Evolutionary conservation across 2,888 invertebrate genomes (phyloP).

Genomic region (Rhagonycha lutea): DNA sequence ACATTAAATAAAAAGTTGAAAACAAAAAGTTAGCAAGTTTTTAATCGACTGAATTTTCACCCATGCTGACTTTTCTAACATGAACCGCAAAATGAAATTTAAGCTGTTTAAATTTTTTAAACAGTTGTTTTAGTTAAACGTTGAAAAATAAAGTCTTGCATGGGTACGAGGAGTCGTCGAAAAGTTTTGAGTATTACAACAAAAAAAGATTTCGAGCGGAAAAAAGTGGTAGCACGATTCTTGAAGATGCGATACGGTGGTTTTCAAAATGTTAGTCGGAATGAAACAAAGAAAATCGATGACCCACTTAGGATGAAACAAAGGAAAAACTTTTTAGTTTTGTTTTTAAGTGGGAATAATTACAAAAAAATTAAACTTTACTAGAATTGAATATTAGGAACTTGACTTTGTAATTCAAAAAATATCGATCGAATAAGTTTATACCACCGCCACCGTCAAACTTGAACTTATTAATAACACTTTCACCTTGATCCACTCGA

Average conservation of each 20-base stretch:
- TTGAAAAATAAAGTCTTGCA: neutral
- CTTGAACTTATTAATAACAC: too few relatives aligned
- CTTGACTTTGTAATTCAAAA: too few relatives aligned
- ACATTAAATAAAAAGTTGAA: conserved; percentile 3
- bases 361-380: too few relatives aligned
- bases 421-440: too few relatives aligned
- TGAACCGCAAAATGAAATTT: neutral
- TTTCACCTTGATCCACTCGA: neutral
- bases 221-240: neutral
- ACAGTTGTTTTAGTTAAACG: neutral
- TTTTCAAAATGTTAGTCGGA: neutral
- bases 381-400: too few relatives aligned
- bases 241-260: neutral
- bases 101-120: neutral
- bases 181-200: neutral
- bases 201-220: neutral
- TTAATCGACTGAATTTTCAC: neutral
- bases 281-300: neutral
- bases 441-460: too few relatives aligned
- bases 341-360: neutral
- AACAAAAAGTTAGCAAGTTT: neutral
- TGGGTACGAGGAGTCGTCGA: neutral
- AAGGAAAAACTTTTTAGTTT: neutral
- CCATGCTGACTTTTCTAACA: neutral
- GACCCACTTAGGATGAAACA: neutral